Conservation (phyloP, 2,888 invertebrate species). For the Tineola bisselliella region DNA sequence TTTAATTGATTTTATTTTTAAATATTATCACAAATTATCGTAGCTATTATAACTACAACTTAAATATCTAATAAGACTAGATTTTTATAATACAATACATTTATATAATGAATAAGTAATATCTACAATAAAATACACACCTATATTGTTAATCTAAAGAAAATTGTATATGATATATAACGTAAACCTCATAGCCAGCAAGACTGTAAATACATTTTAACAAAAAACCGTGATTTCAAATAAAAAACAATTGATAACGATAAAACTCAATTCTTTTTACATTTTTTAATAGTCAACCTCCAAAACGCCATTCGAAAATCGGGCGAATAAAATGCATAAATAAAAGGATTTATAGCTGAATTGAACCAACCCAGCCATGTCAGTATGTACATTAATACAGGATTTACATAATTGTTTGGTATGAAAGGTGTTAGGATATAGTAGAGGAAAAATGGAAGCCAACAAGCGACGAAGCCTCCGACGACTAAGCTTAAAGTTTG, state of each 20-base stretch:
- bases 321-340: constrained; percentile 89
- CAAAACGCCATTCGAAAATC: constrained; percentile 89
- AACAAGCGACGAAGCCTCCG: constrained; percentile 87
- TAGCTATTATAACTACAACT: not conserved
- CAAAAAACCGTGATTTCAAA: too few species aligned
- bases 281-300: constrained; percentile 80
- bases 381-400: constrained; percentile 75
- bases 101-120: not conserved
- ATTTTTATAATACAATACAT: not conserved
- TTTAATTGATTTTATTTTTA: not conserved
- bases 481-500: constrained; percentile 88
- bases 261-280: constrained; percentile 42
- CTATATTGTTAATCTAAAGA: too few species aligned
- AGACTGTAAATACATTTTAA: too few species aligned
- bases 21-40: not conserved
- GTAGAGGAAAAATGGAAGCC: constrained; percentile 88
- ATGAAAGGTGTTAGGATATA: constrained; percentile 85
- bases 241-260: too few species aligned
- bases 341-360: constrained; percentile 90
- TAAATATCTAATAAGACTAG: not conserved
- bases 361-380: constrained; percentile 93
- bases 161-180: too few species aligned
- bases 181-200: too few species aligned
- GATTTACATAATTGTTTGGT: constrained; percentile 67
- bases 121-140: not conserved